phyloP scores from a whole-genome alignment of 2,797 vertebrate genomes.

The Petrocephalus sullivani region DNA sequence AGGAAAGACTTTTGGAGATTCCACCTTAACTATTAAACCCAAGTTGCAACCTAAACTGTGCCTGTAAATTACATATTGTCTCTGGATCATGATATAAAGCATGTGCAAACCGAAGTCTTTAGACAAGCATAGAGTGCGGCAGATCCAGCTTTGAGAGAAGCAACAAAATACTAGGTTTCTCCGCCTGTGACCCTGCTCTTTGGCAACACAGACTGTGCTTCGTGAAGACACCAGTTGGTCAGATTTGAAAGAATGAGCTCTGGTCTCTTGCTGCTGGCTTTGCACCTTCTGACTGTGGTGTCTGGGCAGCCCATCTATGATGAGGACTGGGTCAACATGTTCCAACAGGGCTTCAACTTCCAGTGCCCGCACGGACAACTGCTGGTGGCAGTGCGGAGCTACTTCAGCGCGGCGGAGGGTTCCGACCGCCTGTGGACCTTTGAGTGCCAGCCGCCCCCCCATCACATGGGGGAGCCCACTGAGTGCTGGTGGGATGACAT shows the following conservation, averaged over 20 bases:
- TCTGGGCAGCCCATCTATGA: constrained; percentile 57
- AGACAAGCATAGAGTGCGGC: constrained; percentile 51
- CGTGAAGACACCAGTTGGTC: constrained; percentile 43
- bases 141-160: neutral
- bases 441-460: constrained; percentile 80
- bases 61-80: constrained; percentile 71
- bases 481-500: constrained; percentile 99
- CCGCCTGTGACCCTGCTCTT: neutral
- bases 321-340: constrained; percentile 78
- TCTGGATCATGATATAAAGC: constrained; percentile 67
- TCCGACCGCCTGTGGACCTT: constrained; percentile 88
- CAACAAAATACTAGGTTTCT: neutral
- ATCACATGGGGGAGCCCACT: constrained; percentile 74
- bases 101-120: constrained; percentile 79
- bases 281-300: constrained; percentile 57
- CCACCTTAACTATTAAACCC: constrained; percentile 72
- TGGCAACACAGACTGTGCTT: neutral
- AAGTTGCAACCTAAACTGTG: constrained; percentile 47
- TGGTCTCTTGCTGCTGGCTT: constrained; percentile 49
- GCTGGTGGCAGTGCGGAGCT: constrained; percentile 80
- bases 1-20: constrained; percentile 37
- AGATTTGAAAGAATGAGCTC: constrained; percentile 68
- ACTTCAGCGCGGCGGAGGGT: constrained; percentile 79
- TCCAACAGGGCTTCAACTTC: constrained; percentile 91
- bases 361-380: constrained; percentile 89